Conservation (phyloP, 1,140 invertebrate species). For the Trichonephila clavata region DNA sequence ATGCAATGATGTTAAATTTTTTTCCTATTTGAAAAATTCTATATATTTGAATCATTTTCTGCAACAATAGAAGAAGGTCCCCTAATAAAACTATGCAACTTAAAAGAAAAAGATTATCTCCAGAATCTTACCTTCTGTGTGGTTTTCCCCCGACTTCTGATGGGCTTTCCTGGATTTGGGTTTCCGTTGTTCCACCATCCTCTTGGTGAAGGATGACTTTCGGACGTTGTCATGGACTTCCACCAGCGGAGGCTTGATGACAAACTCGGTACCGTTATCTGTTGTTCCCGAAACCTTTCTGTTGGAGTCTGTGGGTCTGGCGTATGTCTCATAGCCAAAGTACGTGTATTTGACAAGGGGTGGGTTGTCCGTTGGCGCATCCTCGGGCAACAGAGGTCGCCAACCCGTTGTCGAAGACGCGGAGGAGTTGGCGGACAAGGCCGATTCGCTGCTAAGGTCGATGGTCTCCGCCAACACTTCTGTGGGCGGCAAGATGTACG, state of each 20-base stretch:
- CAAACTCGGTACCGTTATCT: constrained; percentile 25
- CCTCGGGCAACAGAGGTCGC: constrained; percentile 46
- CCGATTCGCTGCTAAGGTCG: constrained; percentile 73
- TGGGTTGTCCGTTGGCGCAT: background rate
- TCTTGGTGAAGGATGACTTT: background rate
- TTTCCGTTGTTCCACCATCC: constrained; percentile 39
- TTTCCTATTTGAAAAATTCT: too few species aligned
- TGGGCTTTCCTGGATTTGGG: background rate
- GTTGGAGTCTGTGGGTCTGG: constrained; percentile 28
- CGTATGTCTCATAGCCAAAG: constrained; percentile 75
- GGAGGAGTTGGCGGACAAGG: constrained; percentile 37
- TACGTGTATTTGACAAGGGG: constrained; percentile 71
- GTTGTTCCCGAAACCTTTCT: constrained; percentile 17
- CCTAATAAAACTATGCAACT: background rate
- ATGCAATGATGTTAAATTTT: too few species aligned
- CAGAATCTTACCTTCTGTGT: background rate
- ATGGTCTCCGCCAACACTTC: constrained; percentile 73
- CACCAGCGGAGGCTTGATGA: constrained; percentile 4
- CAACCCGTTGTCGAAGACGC: constrained; percentile 54
- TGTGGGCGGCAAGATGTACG: background rate
- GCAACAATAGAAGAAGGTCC: too few species aligned
- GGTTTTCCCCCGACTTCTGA: background rate
- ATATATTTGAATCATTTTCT: too few species aligned
- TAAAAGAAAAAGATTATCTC: too few species aligned
- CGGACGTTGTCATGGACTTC: background rate